Conservation (phyloP, 2,113 vertebrate species). For the Rhinolophus sinicus region DNA sequence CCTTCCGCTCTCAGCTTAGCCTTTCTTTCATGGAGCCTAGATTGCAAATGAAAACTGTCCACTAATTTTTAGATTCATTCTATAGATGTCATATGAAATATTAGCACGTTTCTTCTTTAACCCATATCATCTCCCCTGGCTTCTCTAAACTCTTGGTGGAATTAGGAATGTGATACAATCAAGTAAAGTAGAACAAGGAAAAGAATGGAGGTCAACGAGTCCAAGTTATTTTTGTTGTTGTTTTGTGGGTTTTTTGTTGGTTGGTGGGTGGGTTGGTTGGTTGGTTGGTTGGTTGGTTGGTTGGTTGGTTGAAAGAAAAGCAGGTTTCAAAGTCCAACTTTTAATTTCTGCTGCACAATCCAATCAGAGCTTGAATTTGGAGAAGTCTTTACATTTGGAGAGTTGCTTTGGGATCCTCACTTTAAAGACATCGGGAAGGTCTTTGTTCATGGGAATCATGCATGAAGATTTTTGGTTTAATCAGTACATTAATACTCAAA, state of each 20-base stretch:
- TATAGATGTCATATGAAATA: background rate
- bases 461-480: constrained; percentile 9
- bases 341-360: background rate
- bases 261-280: no score
- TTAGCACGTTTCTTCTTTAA: background rate
- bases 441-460: background rate
- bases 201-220: background rate
- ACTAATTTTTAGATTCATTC: background rate
- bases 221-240: background rate
- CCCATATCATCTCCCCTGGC: background rate
- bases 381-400: background rate
- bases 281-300: no score
- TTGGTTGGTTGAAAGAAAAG: no score
- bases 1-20: background rate
- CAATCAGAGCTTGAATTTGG: background rate
- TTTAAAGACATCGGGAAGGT: background rate
- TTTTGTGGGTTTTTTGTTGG: no score
- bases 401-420: background rate
- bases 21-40: background rate
- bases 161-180: background rate
- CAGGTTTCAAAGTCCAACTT: background rate
- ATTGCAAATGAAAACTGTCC: background rate
- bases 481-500: background rate
- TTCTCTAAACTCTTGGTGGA: background rate
- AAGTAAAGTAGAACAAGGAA: background rate